A percentile compares a stretch with the other conserved stretches of the same genome.
phyloP scores from a whole-genome alignment of 2,113 vertebrate species.

The Axis porcinus region DNA sequence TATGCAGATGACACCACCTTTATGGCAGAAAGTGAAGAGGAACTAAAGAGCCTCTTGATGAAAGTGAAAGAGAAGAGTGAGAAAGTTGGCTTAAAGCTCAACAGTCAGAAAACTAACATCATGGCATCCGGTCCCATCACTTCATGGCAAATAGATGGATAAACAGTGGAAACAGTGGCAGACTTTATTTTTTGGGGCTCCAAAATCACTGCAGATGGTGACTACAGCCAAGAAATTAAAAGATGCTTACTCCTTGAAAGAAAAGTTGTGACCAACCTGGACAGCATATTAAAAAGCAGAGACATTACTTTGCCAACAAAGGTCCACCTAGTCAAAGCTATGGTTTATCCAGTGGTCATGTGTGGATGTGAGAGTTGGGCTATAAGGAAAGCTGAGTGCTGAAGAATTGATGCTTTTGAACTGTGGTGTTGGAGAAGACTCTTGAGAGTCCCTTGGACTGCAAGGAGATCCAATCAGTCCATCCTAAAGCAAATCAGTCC shows the following conservation, averaged over 20 bases:
- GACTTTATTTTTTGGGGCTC: neutral
- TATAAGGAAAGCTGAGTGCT: fast-evolving
- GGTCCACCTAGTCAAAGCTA: neutral
- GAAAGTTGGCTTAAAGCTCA: no score
- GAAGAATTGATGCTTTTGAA: neutral
- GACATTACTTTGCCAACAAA: neutral
- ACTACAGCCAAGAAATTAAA: neutral
- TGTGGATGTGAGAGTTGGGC: neutral
- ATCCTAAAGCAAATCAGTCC: neutral
- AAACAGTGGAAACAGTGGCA: neutral
- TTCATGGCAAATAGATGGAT: neutral
- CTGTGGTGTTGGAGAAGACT: neutral
- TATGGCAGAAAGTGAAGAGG: neutral
- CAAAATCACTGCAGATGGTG: neutral
- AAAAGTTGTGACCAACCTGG: neutral
- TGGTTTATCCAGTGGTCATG: neutral
- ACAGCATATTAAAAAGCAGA: neutral
- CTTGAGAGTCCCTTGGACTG: neutral
- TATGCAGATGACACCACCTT: neutral
- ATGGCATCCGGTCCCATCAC: neutral
- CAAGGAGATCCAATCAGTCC: neutral
- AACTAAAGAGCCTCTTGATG: neutral
- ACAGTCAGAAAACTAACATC: neutral
- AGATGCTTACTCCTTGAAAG: neutral
- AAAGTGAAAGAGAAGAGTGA: no score